These are phyloP conservation scores for Sussaba pulchella DNA, from an alignment of 2,888 invertebrate species.

Conservation along the genomic window DNA sequence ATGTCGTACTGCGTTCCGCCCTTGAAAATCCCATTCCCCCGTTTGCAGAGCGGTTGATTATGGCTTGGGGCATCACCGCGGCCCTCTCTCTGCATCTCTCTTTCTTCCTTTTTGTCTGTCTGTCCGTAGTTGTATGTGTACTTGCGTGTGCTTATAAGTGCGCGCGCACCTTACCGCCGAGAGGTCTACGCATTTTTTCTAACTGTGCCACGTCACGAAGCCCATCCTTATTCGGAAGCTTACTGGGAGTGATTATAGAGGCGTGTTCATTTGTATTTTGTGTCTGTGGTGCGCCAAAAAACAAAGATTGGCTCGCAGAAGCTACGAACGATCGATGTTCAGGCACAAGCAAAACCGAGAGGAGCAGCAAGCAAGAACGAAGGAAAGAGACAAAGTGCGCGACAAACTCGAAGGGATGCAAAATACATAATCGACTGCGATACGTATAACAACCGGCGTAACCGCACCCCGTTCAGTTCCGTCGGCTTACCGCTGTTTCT, in stretches of 20 bases:
- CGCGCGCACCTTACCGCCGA: too few relatives aligned
- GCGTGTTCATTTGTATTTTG: conserved; percentile 68
- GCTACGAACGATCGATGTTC: background rate
- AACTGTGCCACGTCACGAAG: too few relatives aligned
- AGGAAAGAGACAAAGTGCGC: background rate
- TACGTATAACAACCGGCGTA: conserved; percentile 10
- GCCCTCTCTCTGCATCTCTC: conserved; percentile 5
- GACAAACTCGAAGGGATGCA: background rate
- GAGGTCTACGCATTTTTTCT: too few relatives aligned
- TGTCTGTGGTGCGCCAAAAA: conserved; percentile 34
- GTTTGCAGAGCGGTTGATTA: conserved; percentile 47
- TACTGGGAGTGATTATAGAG: conserved; percentile 69
- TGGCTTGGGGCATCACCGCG: conserved; percentile 37
- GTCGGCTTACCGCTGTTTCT: conserved; percentile 10
- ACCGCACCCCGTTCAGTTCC: conserved; percentile 7
- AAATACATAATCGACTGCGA: conserved; percentile 29
- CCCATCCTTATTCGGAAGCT: too few relatives aligned
- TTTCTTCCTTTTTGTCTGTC: conserved; percentile 25
- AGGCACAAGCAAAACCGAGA: background rate
- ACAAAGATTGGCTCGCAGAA: background rate
- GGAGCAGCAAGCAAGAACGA: background rate
- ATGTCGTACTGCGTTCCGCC: conserved; percentile 28
- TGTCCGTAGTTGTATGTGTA: too few relatives aligned
- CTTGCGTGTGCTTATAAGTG: too few relatives aligned
- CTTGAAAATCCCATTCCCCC: conserved; percentile 26